Percentiles rank a stretch among this genome's conserved stretches.
phyloP scores from a whole-genome alignment of 2,888 invertebrate genomes.

The Heteropelma amictum region DNA sequence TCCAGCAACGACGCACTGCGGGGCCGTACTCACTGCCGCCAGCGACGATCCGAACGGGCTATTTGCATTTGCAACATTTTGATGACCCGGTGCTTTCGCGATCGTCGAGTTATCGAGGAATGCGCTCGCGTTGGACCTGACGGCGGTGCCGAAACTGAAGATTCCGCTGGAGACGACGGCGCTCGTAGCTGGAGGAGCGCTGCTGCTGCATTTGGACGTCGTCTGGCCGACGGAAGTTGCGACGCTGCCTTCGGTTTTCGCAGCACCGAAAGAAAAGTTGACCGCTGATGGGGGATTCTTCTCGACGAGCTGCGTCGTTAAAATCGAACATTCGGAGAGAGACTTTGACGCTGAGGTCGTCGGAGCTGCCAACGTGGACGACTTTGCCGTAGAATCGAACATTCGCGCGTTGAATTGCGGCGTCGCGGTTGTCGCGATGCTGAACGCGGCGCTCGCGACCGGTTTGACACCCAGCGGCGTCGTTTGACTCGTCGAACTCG shows the following conservation, averaged over 20 bases:
- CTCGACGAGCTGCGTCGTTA: not conserved
- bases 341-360: conserved; percentile 2
- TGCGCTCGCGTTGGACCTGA: not conserved
- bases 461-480: too few relatives aligned
- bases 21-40: too few relatives aligned
- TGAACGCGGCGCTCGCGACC: not conserved
- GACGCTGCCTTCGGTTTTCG: not conserved
- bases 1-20: too few relatives aligned
- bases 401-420: conserved; percentile 24
- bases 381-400: not conserved
- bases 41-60: not conserved
- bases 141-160: not conserved
- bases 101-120: not conserved
- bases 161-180: not conserved
- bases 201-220: not conserved
- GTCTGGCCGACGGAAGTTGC: not conserved
- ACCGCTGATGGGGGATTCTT: not conserved
- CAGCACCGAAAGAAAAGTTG: conserved; percentile 47
- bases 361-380: not conserved
- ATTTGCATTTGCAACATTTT: not conserved
- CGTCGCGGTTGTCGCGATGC: not conserved
- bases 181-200: not conserved
- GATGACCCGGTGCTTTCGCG: not conserved
- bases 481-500: not conserved
- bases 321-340: not conserved